A percentile compares a stretch with the other conserved stretches of the same genome.
phyloP scores from a whole-genome alignment of 2,888 invertebrate species.

The Therioaphis trifolii region DNA sequence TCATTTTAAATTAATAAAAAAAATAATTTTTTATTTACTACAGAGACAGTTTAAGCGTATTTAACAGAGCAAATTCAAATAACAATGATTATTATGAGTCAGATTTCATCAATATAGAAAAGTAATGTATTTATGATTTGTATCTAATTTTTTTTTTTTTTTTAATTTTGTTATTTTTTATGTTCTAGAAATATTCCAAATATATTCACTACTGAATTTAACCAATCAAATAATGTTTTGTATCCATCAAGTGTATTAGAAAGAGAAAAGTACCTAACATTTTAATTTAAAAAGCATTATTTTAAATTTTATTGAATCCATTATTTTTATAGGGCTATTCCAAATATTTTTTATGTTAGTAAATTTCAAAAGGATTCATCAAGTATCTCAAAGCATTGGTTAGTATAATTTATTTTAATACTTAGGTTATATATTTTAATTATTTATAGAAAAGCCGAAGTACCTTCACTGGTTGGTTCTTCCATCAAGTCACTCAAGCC shows the following conservation, averaged over 20 bases:
- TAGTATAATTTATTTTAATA: no score
- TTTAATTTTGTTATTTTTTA: not conserved
- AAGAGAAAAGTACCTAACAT: slow-evolving; percentile 46
- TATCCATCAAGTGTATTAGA: slow-evolving; percentile 13
- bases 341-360: slow-evolving; percentile 31
- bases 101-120: slow-evolving; percentile 20
- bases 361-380: not conserved
- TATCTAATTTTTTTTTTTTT: slow-evolving; percentile 8
- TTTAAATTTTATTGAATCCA: not conserved
- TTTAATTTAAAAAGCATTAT: not conserved
- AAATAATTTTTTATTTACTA: not conserved
- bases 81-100: not conserved
- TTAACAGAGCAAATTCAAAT: not conserved
- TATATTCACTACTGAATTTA: slow-evolving; percentile 30
- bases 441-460: no score
- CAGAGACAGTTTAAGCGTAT: not conserved
- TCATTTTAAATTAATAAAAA: not conserved
- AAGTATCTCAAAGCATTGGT: no score
- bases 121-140: slow-evolving; percentile 14
- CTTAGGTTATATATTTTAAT: no score
- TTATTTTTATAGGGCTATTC: slow-evolving; percentile 42
- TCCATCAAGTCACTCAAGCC: no score
- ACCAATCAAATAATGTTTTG: not conserved
- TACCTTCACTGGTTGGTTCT: no score
- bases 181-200: slow-evolving; percentile 58